Percentiles rank a stretch among this genome's conserved stretches.
phyloP scores from a whole-genome alignment of 2,888 invertebrate species.

The Lithophane ornitopus region DNA sequence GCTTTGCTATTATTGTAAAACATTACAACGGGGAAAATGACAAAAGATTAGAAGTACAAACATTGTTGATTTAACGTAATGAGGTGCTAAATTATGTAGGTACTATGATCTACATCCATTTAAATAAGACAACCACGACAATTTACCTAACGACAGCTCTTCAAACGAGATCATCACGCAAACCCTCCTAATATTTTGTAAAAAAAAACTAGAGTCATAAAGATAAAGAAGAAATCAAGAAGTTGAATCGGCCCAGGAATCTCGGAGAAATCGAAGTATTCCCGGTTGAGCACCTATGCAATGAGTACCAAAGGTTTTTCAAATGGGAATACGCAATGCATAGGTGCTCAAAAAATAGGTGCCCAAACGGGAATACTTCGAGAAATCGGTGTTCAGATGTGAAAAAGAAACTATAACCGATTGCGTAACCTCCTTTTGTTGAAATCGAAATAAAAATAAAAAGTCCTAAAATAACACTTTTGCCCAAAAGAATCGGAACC shows the following conservation, averaged over 20 bases:
- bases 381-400: not conserved
- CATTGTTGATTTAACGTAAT: not conserved
- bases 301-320: too few species aligned
- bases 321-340: too few species aligned
- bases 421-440: not conserved
- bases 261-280: not conserved
- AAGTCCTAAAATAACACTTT: not conserved
- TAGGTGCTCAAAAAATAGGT: too few species aligned
- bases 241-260: too few species aligned
- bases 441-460: not conserved
- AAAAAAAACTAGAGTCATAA: not conserved
- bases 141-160: constrained; percentile 10
- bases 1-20: not conserved
- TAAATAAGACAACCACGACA: constrained; percentile 9
- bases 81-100: constrained; percentile 13
- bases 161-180: not conserved
- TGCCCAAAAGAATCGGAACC: constrained; percentile 52
- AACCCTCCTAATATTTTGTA: not conserved
- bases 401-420: not conserved
- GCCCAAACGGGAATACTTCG: too few species aligned
- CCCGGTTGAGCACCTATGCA: too few species aligned
- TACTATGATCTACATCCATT: not conserved
- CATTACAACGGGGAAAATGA: not conserved
- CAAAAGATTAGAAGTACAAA: not conserved
- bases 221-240: not conserved